phyloP scores from a whole-genome alignment of 2,113 vertebrate genomes.

The Campylomormyrus numenius region DNA sequence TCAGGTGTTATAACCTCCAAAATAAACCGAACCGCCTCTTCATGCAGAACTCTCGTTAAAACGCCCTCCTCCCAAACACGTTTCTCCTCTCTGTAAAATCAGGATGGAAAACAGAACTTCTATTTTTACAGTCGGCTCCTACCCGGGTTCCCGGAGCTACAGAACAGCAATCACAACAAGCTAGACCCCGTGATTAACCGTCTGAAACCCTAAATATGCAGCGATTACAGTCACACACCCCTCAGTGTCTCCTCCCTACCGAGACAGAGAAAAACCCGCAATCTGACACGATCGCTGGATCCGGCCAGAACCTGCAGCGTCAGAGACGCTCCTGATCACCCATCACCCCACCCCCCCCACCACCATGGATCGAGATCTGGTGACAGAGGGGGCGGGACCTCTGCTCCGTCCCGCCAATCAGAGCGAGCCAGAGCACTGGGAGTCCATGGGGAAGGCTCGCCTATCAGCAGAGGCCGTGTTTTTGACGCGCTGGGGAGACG shows the following conservation, averaged over 20 bases:
- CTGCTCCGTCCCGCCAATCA: not conserved
- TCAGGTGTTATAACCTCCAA: not conserved
- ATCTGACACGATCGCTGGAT: not conserved
- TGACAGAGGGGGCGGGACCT: not conserved
- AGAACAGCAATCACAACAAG: not conserved
- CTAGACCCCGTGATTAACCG: not conserved
- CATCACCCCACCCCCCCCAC: not conserved
- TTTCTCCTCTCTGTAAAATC: not conserved
- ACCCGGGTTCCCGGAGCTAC: not conserved
- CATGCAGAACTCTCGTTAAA: not conserved
- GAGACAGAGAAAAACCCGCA: not conserved
- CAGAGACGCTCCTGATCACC: not conserved
- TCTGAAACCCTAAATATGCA: not conserved
- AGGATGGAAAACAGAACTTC: not conserved
- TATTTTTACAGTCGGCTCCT: not conserved
- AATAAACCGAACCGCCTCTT: not conserved
- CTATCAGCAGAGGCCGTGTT: not conserved
- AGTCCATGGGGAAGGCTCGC: not conserved
- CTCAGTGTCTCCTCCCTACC: not conserved
- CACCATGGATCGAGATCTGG: not conserved
- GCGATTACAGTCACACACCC: not conserved
- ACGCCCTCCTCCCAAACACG: not conserved
- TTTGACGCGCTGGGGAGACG: not conserved
- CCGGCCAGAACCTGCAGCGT: not conserved
- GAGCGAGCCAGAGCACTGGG: not conserved